Evolutionary conservation across 2,888 invertebrate species (phyloP), one percentile per base, ranked within the genome.

Genomic region (Dicyrtoma fusca): DNA sequence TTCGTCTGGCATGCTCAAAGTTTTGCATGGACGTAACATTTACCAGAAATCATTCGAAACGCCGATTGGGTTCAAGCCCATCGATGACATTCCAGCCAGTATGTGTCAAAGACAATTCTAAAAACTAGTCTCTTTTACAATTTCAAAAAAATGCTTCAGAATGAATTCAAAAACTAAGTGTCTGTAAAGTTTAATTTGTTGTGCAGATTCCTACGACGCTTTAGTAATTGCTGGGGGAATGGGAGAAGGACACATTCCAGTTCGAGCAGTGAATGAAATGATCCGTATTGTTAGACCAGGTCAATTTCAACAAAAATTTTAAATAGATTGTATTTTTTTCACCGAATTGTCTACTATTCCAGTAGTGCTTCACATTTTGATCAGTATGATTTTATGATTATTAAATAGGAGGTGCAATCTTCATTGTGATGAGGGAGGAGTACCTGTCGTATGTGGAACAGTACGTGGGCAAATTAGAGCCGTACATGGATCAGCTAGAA

Each of bases 211-310:
- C 0, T 83, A 82, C 69, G 82, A 82, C 65, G 74, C 76, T 55
- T 71, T 82, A 17, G 81, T 82, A 0, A 79, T 82, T 34, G 78
- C 80, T 59, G 83, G 82, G 19, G 82, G 82, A 17, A 82, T 82
- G 81, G 82, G 82, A 4, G 82, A 82, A 73, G 82, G 82, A 21
- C 83, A 83, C 64, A 82, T 83, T 71, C 82, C 82, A 17, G 80
- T 81, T 10, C 71, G 71, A 57, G 82, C 82, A 5, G 49, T 83
- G 1, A 76, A 81, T 70, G 82, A 82, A 75, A 81, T 83, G 80
- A 80, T 81, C 44, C 77, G 82, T 10, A 74, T 82, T 10, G 81
- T 82, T 5, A 81, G 81, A 70, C 80, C 81, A 74, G 82, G 82
- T 82, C 71, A 44, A 19, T 63, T 42, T 17, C 13, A 45, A 34